Base-by-base conservation (phyloP, 1,140 invertebrate species). In the Ceratitis capitata region DNA sequence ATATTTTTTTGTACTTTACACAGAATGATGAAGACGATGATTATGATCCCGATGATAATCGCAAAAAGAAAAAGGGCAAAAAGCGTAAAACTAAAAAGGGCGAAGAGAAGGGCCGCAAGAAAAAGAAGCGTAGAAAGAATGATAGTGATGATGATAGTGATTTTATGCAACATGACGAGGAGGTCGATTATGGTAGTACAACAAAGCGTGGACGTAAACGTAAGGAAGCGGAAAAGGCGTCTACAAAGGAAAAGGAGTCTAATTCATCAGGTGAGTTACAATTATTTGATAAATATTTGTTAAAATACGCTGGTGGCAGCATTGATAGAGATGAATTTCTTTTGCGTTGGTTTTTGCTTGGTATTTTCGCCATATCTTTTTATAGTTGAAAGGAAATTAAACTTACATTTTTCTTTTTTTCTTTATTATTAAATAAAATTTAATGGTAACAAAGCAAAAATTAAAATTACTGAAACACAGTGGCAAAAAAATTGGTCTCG, bases 51-150 rank as follows among this genome's bases (percentile, higher is more conserved):
- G 96, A 97, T 91, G 96, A 96, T 92, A 93, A 92, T 82, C 94
- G 95, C 86, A 97, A 97, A 90, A 96, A 97, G 92, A 97, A 97
- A 88, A 98, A 98, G 89, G 97, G 96, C 6, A 98, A 98, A 91
- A 98, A 98, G 91, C 94, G 97, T 88, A 98, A 97, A 94, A 96
- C 96, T 29, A 94, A 95, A 87, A 95, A 96, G 87, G 97, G 97
- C 89, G 96, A 97, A 85, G 97, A 97, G 89, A 97, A 97, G 89
- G 96, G 96, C 45, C 97, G 97, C 92, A 97, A 97, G 92, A 96
- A 97, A 91, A 98, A 98, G 93, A 98, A 98, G 93, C 97, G 97
- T 94, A 96, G 96, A 93, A 97, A 97, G 93, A 96, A 96, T 92
- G 97, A 98, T 87, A 97, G 96, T 92, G 97, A 95, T 88, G 96